These are phyloP conservation scores for Apolygus lucorum DNA, from an alignment of 1,140 invertebrate species.

Conservation along the genomic window DNA sequence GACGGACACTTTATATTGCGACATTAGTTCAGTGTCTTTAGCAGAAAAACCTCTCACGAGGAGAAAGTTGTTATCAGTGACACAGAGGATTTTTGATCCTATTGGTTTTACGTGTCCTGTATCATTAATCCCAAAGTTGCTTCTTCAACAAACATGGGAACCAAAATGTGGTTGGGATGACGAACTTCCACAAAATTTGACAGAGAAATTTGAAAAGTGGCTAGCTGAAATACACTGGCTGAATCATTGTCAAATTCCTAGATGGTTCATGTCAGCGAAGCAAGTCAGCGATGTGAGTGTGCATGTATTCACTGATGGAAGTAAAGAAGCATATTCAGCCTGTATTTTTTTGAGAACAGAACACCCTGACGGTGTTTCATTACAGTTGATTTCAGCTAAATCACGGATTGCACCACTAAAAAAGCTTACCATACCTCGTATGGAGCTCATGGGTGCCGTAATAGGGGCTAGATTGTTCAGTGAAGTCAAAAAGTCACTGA, in stretches of 20 bases:
- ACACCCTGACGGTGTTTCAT: not conserved
- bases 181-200: not conserved
- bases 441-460: conserved; percentile 38
- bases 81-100: conserved; percentile 35
- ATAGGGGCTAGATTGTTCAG: conserved; percentile 34
- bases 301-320: conserved; percentile 39
- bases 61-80: no score
- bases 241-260: not conserved
- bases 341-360: conserved; percentile 31
- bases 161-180: conserved; percentile 33
- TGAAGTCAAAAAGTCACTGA: conserved; percentile 29
- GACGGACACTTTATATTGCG: not conserved
- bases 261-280: not conserved
- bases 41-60: not conserved
- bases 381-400: conserved; percentile 28
- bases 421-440: conserved; percentile 35
- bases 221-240: not conserved
- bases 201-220: no score
- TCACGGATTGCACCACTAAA: conserved; percentile 35
- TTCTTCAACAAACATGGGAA: conserved; percentile 34
- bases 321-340: conserved; percentile 35
- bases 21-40: not conserved
- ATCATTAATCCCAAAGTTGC: conserved; percentile 33
- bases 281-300: no score
- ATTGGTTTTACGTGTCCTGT: conserved; percentile 35